These are phyloP conservation scores for Lissonota sp. DNA, from an alignment of 2,888 invertebrate species.

Conservation along the genomic window DNA sequence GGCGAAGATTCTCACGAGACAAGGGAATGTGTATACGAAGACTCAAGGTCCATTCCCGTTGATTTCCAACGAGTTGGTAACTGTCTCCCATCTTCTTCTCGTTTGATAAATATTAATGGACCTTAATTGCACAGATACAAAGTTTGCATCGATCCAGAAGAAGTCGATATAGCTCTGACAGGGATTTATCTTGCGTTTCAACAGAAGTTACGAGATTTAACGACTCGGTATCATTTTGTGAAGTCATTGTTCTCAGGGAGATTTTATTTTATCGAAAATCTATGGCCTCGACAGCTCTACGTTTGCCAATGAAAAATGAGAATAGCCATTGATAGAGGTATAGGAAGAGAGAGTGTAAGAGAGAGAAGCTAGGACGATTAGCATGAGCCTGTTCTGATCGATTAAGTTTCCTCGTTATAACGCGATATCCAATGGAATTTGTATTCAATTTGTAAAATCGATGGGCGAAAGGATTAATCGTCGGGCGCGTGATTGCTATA, in stretches of 20 bases:
- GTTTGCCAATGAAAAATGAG: too few species aligned
- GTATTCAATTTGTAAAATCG: conserved; percentile 52
- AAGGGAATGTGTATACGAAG: neutral
- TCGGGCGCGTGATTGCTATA: conserved; percentile 1
- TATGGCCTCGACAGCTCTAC: too few species aligned
- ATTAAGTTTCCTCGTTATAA: conserved; percentile 53
- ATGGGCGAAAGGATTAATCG: conserved; percentile 17
- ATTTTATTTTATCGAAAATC: too few species aligned
- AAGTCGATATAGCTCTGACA: too few species aligned
- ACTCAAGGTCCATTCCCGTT: conserved; percentile 12
- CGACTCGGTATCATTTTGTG: too few species aligned
- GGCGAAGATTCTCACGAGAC: conserved; percentile 41
- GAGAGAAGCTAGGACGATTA: conserved; percentile 22
- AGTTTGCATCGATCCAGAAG: neutral
- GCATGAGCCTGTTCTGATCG: conserved; percentile 33
- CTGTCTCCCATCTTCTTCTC: neutral
- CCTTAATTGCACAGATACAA: neutral
- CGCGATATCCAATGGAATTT: conserved; percentile 19
- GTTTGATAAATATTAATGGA: conserved; percentile 44
- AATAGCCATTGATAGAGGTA: neutral
- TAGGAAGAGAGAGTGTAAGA: neutral
- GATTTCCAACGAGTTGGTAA: neutral
- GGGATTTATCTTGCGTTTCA: too few species aligned
- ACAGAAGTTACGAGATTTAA: too few species aligned
- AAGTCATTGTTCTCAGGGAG: too few species aligned